Conservation (phyloP, 1,140 invertebrate genomes). For the Drosophila orena region DNA sequence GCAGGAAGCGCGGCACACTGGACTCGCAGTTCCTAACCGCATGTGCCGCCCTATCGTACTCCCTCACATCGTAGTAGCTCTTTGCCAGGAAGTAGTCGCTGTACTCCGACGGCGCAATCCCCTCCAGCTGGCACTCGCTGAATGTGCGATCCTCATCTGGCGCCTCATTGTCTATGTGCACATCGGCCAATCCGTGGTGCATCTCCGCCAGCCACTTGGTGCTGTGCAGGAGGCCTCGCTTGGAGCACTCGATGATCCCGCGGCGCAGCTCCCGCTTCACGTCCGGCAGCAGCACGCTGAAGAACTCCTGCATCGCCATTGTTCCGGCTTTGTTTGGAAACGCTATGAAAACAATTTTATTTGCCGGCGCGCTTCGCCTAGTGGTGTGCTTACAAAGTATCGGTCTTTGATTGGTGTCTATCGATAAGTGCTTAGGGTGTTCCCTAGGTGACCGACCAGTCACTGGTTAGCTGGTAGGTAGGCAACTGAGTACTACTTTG, state of each 20-base stretch:
- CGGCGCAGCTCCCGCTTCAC: conserved; percentile 75
- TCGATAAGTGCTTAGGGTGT: neutral
- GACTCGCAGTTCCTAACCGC: conserved; percentile 90
- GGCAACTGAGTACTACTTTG: too few species aligned
- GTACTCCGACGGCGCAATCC: conserved; percentile 86
- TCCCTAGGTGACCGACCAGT: neutral
- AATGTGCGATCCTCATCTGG: conserved; percentile 74
- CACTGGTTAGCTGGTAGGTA: too few species aligned
- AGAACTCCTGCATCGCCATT: conserved; percentile 65
- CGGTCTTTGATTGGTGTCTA: neutral
- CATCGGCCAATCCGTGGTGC: conserved; percentile 90
- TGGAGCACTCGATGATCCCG: conserved; percentile 81
- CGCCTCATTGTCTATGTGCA: conserved; percentile 86
- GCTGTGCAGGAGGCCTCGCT: conserved; percentile 76
- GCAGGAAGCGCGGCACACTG: conserved; percentile 90
- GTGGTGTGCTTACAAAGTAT: conserved; percentile 2
- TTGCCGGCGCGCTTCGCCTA: conserved; percentile 53
- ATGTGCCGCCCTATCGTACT: conserved; percentile 95
- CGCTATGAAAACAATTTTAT: conserved; percentile 37
- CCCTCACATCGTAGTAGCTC: conserved; percentile 95
- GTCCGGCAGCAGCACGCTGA: conserved; percentile 69
- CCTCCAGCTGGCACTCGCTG: conserved; percentile 69
- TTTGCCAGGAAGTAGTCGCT: conserved; percentile 93
- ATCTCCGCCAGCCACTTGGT: conserved; percentile 95
- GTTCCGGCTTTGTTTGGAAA: neutral